Evolutionary conservation across 2,888 invertebrate genomes (phyloP).

Genomic region (Diarsia mendica): DNA sequence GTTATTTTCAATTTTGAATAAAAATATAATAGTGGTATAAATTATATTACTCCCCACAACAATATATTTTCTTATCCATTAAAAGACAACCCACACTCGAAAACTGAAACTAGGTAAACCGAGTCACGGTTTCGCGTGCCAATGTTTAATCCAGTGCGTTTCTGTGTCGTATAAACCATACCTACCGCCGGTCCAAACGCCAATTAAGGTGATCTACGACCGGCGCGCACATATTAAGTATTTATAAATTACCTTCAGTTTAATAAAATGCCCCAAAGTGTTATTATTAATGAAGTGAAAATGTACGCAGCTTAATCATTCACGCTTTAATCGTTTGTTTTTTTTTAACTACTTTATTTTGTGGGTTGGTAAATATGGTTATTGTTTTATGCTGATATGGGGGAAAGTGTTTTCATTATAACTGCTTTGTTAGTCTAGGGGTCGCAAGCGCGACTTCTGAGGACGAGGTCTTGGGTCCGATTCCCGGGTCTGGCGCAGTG

Average conservation of each 20-base stretch:
- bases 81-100: constrained; percentile 43
- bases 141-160: constrained; percentile 78
- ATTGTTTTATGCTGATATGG: constrained; percentile 44
- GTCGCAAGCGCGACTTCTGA: no score
- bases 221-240: constrained; percentile 81
- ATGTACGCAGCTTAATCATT: constrained; percentile 82
- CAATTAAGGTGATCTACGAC: constrained; percentile 88
- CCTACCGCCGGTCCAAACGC: constrained; percentile 78
- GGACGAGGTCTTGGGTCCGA: no score
- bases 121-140: constrained; percentile 76
- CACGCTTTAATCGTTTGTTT: constrained; percentile 71
- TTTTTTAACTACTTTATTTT: constrained; percentile 64
- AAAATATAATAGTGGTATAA: not conserved
- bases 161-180: constrained; percentile 79
- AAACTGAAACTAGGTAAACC: constrained; percentile 51
- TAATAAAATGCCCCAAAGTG: constrained; percentile 85
- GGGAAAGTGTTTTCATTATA: constrained; percentile 20
- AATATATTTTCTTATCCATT: constrained; percentile 19
- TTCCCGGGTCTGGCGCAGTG: no score
- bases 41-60: not conserved
- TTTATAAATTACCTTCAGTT: constrained; percentile 85
- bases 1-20: not conserved
- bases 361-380: constrained; percentile 59
- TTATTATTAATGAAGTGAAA: constrained; percentile 88
- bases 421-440: no score